Conservation (phyloP, 2,113 vertebrate genomes). For the Alethe diademata region DNA sequence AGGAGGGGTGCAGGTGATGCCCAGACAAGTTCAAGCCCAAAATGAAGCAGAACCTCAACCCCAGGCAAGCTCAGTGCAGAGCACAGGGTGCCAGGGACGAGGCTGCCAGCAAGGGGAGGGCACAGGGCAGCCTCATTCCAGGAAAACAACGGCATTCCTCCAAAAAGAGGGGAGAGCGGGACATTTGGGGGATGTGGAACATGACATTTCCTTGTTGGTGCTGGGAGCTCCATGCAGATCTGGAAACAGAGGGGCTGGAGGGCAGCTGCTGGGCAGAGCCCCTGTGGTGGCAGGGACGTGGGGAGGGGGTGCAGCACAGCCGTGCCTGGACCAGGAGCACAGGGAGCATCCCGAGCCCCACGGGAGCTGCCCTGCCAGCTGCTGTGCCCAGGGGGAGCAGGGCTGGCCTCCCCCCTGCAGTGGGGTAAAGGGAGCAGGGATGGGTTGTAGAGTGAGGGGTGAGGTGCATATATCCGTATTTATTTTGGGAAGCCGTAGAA, state of each 20-base stretch:
- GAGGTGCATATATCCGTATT: rapidly evolving
- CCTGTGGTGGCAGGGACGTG: rapidly evolving
- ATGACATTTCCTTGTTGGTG: rapidly evolving
- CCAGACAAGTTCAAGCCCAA: neutral
- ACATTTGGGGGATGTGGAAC: neutral
- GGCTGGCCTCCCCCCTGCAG: neutral
- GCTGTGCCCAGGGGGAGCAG: neutral
- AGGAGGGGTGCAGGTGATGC: neutral
- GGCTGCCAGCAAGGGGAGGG: neutral
- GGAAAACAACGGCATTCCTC: neutral
- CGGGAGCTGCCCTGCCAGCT: neutral
- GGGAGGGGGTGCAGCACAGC: neutral
- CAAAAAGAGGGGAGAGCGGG: neutral
- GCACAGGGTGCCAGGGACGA: neutral
- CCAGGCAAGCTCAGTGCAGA: neutral
- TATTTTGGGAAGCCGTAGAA: neutral
- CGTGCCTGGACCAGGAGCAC: rapidly evolving
- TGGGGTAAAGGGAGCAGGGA: too few relatives aligned
- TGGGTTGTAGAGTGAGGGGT: neutral
- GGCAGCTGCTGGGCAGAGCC: neutral
- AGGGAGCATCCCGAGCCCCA: neutral
- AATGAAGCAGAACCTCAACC: neutral
- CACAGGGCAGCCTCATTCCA: neutral
- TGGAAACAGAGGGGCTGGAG: neutral
- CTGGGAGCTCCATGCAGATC: neutral